Evolutionary conservation across 2,797 vertebrate species (phyloP).

Genomic region (Labroides dimidiatus): DNA sequence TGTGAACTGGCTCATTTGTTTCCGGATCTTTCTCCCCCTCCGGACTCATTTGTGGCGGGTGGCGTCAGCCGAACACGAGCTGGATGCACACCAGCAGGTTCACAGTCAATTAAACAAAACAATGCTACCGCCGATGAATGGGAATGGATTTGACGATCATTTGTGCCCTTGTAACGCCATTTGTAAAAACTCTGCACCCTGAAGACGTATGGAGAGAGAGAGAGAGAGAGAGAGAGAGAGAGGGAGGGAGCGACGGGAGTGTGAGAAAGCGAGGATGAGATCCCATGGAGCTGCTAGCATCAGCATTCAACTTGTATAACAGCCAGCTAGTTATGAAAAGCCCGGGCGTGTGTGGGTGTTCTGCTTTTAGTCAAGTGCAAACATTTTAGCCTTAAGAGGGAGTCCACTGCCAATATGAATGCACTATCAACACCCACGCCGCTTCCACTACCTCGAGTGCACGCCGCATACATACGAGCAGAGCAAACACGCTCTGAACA

Average conservation of each 20-base stretch:
- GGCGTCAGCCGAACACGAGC: slow-evolving; percentile 70
- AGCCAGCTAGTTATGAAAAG: slow-evolving; percentile 75
- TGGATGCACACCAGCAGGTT: slow-evolving; percentile 78
- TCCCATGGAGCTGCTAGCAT: slow-evolving; percentile 58
- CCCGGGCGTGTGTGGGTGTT: slow-evolving; percentile 74
- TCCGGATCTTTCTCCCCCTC: slow-evolving; percentile 67
- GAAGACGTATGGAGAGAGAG: slow-evolving; percentile 45
- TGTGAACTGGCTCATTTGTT: slow-evolving; percentile 76
- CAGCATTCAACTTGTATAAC: slow-evolving; percentile 80
- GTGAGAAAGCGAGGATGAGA: slow-evolving; percentile 40
- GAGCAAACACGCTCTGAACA: slow-evolving; percentile 21
- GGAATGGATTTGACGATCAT: slow-evolving; percentile 76
- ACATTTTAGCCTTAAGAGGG: slow-evolving; percentile 86
- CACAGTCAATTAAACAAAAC: slow-evolving; percentile 83
- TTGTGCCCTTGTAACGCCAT: slow-evolving; percentile 70
- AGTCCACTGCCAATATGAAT: slow-evolving; percentile 74
- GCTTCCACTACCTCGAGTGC: slow-evolving; percentile 44
- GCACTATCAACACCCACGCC: slow-evolving; percentile 77
- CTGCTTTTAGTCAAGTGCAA: slow-evolving; percentile 86
- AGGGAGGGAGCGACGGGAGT: too few relatives aligned
- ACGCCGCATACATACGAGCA: slow-evolving; percentile 47
- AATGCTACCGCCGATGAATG: slow-evolving; percentile 71
- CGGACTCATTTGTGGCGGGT: slow-evolving; percentile 75
- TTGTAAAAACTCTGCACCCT: slow-evolving; percentile 68
- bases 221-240: slow-evolving; percentile 46